A percentile compares a stretch with the other conserved stretches of the same genome.
These are phyloP conservation scores for Caenorhabditis japonica DNA, from an alignment of 2,888 invertebrate genomes.

Conservation along the genomic window DNA sequence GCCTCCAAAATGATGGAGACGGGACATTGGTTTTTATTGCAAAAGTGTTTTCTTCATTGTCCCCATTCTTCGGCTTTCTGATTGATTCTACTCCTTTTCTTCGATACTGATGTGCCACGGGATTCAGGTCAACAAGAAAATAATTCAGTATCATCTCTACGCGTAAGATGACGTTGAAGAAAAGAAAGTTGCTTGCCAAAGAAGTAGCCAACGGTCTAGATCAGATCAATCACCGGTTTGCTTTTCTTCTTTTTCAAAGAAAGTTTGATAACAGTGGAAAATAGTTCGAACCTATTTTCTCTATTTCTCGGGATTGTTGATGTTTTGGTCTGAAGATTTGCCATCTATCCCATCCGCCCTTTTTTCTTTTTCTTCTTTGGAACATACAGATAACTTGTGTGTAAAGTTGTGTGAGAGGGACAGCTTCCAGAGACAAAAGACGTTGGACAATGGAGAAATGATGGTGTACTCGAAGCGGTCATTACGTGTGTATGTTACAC, in stretches of 20 bases:
- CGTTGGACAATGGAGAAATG: constrained; percentile 15
- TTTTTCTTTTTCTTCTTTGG: constrained; percentile 14
- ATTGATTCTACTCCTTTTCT: neutral
- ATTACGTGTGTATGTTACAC: constrained; percentile 36
- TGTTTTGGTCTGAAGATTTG: too few species aligned
- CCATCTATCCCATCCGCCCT: constrained; percentile 2
- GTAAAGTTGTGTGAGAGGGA: constrained; percentile 11
- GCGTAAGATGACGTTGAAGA: constrained; percentile 14
- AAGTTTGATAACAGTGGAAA: constrained; percentile 25
- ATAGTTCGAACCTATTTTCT: constrained; percentile 4
- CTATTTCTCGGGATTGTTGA: neutral
- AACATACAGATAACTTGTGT: constrained; percentile 38
- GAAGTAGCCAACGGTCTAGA: constrained; percentile 34
- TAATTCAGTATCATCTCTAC: neutral
- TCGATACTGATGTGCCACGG: too few species aligned
- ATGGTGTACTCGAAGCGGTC: constrained; percentile 37
- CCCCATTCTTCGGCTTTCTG: constrained; percentile 1
- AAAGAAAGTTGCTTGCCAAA: constrained; percentile 36
- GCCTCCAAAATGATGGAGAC: constrained; percentile 1
- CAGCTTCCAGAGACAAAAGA: constrained; percentile 13
- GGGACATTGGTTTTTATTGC: constrained; percentile 20
- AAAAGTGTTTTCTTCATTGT: neutral
- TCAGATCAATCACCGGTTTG: constrained; percentile 43
- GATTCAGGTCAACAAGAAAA: constrained; percentile 35
- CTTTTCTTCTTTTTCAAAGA: neutral